A percentile compares a stretch with the other conserved stretches of the same genome.
Evolutionary conservation across 92 coral and sea anemone species (phyloP).

Genomic region (Heteractis magnifica): DNA sequence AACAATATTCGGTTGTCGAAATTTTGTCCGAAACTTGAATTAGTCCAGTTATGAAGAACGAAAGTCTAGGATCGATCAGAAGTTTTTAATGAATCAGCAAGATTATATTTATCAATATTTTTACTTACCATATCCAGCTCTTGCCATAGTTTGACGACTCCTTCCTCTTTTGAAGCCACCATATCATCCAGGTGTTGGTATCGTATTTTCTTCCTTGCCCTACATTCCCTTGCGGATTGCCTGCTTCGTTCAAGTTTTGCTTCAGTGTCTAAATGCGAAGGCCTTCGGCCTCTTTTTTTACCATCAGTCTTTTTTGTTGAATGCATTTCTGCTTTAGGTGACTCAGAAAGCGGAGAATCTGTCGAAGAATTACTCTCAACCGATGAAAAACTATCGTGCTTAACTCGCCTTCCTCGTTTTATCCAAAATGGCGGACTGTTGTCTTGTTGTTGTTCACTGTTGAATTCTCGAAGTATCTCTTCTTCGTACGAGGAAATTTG

Average conservation of each 20-base stretch:
- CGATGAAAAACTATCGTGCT: conserved; percentile 94
- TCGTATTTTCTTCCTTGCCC: conserved; percentile 95
- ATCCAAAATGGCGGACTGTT: conserved; percentile 65
- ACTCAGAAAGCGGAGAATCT: conserved; percentile 79
- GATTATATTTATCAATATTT: neutral
- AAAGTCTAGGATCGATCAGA: no score
- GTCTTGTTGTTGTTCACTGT: conserved; percentile 34
- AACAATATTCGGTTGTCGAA: neutral
- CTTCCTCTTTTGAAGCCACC: conserved; percentile 81
- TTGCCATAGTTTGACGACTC: conserved; percentile 80
- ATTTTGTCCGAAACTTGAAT: conserved; percentile 5
- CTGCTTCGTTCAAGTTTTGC: conserved; percentile 97
- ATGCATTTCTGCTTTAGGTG: conserved; percentile 66
- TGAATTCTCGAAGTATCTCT: conserved; percentile 55
- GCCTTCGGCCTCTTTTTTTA: conserved; percentile 91
- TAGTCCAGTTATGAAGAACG: neutral
- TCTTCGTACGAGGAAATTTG: conserved; percentile 49
- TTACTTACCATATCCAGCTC: conserved; percentile 85
- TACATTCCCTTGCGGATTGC: conserved; percentile 95
- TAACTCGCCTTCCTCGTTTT: conserved; percentile 70
- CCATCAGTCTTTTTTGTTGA: conserved; percentile 65
- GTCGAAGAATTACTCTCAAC: conserved; percentile 91
- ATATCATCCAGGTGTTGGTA: conserved; percentile 85
- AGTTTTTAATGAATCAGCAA: neutral
- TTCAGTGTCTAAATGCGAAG: conserved; percentile 90